Evolutionary conservation across 2,797 vertebrate species (phyloP).

Genomic region (Gymnoscopelus microlampas): DNA sequence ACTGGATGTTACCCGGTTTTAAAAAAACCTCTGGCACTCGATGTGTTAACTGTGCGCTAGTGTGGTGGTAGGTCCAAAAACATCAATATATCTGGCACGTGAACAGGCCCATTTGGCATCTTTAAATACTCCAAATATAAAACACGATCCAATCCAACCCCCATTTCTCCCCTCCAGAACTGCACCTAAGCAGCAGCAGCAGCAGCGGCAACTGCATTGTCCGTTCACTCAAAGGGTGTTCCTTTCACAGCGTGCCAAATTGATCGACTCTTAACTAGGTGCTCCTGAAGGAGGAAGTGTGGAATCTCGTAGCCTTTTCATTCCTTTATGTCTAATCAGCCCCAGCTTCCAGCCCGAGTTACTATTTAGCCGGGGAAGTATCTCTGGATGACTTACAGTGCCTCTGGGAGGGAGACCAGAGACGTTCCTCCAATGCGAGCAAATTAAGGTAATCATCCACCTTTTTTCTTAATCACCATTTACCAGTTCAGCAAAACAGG

Average conservation of each 20-base stretch:
- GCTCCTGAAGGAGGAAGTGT: conserved; percentile 45
- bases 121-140: conserved; percentile 4
- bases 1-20: too few relatives aligned
- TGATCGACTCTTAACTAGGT: conserved; percentile 58
- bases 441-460: conserved; percentile 65
- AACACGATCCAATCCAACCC: neutral
- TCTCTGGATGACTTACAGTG: neutral
- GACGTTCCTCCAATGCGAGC: conserved; percentile 52
- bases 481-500: conserved; percentile 58
- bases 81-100: neutral
- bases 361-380: conserved; percentile 45
- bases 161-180: conserved; percentile 18
- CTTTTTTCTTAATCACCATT: conserved; percentile 47
- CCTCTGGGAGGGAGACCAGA: neutral
- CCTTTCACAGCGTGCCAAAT: conserved; percentile 49
- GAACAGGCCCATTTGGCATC: neutral
- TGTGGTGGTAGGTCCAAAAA: neutral
- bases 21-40: too few relatives aligned
- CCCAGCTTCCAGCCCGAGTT: conserved; percentile 34
- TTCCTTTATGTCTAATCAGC: conserved; percentile 33
- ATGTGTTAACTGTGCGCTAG: neutral
- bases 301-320: conserved; percentile 47
- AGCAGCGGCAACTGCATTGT: conserved; percentile 31
- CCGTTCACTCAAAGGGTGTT: conserved; percentile 26
- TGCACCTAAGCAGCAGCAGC: neutral